Conservation (phyloP, 2,113 vertebrate species). For the Tupaia tana region DNA sequence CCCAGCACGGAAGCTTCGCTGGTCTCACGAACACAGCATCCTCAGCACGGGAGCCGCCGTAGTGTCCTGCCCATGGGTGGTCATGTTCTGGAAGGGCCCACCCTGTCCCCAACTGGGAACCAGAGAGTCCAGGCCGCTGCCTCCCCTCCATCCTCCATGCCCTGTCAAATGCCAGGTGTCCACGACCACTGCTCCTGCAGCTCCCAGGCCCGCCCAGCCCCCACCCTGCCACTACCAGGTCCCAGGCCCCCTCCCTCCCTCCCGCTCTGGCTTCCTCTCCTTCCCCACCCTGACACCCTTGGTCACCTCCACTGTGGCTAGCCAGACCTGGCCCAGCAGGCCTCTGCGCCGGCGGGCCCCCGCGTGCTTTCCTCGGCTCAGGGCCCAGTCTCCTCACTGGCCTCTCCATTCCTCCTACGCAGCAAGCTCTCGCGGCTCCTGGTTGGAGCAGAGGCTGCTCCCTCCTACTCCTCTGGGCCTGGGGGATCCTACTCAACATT, state of each 20-base stretch:
- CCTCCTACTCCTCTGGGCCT: not conserved
- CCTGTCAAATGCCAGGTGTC: accelerated
- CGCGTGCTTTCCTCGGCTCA: not conserved
- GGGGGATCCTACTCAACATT: not conserved
- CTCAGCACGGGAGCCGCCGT: not conserved
- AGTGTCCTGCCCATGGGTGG: not conserved
- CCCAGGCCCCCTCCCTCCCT: not conserved
- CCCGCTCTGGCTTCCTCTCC: no score
- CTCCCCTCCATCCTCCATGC: not conserved
- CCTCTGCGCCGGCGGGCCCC: not conserved
- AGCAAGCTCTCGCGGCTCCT: not conserved
- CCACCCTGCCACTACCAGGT: not conserved
- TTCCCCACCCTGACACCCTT: not conserved
- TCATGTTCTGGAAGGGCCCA: not conserved
- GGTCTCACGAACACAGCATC: not conserved
- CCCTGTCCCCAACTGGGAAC: not conserved
- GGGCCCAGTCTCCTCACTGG: not conserved
- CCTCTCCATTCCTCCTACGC: no score
- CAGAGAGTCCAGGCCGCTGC: not conserved
- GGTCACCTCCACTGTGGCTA: not conserved
- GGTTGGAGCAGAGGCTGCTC: not conserved
- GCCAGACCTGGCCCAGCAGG: not conserved
- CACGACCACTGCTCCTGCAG: no score
- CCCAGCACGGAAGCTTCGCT: not conserved
- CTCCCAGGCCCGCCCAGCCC: not conserved